Percentiles rank a stretch among this genome's conserved stretches.
phyloP scores from a whole-genome alignment of 2,113 vertebrate species.

The Cheirogaleus medius region DNA sequence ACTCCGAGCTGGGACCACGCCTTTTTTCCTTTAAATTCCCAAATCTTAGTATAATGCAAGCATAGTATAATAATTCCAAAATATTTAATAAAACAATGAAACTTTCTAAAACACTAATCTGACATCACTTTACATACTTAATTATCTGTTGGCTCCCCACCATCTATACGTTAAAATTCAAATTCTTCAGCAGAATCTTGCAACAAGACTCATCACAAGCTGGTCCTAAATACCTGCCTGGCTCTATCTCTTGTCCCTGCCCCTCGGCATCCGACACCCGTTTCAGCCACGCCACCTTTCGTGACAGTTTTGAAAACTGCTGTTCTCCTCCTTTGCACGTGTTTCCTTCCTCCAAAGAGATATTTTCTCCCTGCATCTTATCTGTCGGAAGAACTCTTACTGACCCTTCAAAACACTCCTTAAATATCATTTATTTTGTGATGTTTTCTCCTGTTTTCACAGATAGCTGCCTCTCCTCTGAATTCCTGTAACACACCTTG shows the following conservation, averaged over 20 bases:
- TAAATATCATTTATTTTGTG: not conserved
- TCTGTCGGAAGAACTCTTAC: not conserved
- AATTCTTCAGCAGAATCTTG: not conserved
- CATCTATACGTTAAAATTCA: not conserved
- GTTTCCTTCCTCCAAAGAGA: not conserved
- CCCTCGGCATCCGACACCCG: not conserved
- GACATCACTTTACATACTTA: not conserved
- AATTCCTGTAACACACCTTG: not conserved
- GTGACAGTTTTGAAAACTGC: not conserved
- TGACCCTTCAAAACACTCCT: not conserved
- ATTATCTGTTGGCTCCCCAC: not conserved
- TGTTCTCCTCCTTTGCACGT: not conserved
- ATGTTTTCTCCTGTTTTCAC: not conserved
- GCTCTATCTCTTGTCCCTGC: not conserved
- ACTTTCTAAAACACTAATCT: not conserved
- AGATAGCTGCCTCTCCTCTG: not conserved
- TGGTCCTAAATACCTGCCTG: not conserved
- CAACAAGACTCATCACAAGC: not conserved
- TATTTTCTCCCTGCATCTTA: not conserved
- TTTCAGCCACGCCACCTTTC: not conserved
- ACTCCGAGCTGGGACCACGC: not conserved
- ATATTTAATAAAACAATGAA: not conserved
- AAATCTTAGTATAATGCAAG: not conserved
- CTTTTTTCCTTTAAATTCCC: not conserved
- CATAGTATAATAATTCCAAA: not conserved